Base-by-base conservation (phyloP, 2,113 vertebrate species). In the Daphoenositta chrysoptera region DNA sequence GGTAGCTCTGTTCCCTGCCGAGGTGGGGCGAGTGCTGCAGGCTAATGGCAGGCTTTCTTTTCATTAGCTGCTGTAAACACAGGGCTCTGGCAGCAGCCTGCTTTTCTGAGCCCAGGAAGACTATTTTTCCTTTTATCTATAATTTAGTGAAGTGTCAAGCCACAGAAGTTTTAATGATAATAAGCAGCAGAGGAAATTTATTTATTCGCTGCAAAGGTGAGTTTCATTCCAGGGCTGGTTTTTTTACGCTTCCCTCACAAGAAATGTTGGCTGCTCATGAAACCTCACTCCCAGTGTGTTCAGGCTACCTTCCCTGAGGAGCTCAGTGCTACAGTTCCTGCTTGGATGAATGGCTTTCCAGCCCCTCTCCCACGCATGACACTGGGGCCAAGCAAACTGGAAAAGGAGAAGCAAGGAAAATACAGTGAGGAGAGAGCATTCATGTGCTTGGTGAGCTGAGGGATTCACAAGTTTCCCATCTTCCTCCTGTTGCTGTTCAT, bases 51-150 rank as follows among this genome's bases (percentile, higher is more conserved):
- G 44, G 7, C 40, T 90, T 86, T 35, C 92, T 86, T 81, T 95
- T 89, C 85, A 89, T 96, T 96, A 93, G 71, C 51, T 89, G 90
- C 64, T 89, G 69, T 92, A 95, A 96, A 93, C 76, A 87, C 64
- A 28, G 61, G 45, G 87, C 56, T 75, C 76, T 89, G 90, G 90
- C 86, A 90, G 88, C 88, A 92, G 51, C 48, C 69, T 90, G 80
- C 76, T 90, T 92, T 79, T 64, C 88, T 75, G 56, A 95, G 80
- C 83, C 79, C 57, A 68, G 80, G 76, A 96, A 95, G 90, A 93
- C 47, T 64, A 81, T 89, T 94, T 95, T 93, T 92, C 92, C 93
- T 96, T 96, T 95, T 89, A 97, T 96, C 90, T 95, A 93, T 97
- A 96, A 93, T 92, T 96, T 82, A 95, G 92, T 87, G 53, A 90